Evolutionary conservation across 2,888 invertebrate species (phyloP).

Genomic region (Blastobasis adustella): DNA sequence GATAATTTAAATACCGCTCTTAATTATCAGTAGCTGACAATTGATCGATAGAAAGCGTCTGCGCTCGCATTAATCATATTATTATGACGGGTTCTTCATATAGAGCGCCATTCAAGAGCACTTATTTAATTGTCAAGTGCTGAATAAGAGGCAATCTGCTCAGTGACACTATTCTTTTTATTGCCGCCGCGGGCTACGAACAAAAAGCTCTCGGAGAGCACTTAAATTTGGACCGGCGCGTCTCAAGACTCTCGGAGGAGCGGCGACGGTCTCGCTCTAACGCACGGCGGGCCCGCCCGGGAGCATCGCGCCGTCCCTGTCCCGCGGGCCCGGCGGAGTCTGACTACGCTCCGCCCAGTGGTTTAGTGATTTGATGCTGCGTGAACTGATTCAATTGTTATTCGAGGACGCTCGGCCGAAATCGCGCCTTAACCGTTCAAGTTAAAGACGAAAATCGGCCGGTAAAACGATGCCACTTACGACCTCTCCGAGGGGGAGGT

Average conservation of each 20-base stretch:
- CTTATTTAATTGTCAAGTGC: conserved; percentile 71
- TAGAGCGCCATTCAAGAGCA: conserved; percentile 56
- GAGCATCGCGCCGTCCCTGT: conserved; percentile 47
- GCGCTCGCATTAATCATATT: conserved; percentile 58
- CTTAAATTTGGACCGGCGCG: conserved; percentile 59
- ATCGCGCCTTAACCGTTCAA: conserved; percentile 60
- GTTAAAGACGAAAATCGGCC: conserved; percentile 70
- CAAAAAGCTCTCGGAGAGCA: conserved; percentile 63
- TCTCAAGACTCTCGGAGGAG: conserved; percentile 49
- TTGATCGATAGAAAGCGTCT: conserved; percentile 61
- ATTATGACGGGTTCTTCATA: conserved; percentile 59
- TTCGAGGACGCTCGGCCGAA: conserved; percentile 47
- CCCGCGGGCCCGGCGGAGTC: conserved; percentile 64
- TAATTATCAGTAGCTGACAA: conserved; percentile 68
- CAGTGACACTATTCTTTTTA: conserved; percentile 71
- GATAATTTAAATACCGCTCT: conserved; percentile 46
- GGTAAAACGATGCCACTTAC: conserved; percentile 65
- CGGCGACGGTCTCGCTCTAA: too few relatives aligned
- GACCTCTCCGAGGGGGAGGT: conserved; percentile 62
- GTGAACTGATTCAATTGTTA: conserved; percentile 75
- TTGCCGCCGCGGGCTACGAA: conserved; percentile 55
- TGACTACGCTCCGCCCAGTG: conserved; percentile 71
- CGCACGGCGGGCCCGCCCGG: too few relatives aligned
- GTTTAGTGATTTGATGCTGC: conserved; percentile 76
- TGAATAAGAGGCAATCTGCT: conserved; percentile 70